Evolutionary conservation across 2,113 vertebrate species (phyloP), one percentile per base, ranked within the genome.

Genomic region (Nothocercus julius): DNA sequence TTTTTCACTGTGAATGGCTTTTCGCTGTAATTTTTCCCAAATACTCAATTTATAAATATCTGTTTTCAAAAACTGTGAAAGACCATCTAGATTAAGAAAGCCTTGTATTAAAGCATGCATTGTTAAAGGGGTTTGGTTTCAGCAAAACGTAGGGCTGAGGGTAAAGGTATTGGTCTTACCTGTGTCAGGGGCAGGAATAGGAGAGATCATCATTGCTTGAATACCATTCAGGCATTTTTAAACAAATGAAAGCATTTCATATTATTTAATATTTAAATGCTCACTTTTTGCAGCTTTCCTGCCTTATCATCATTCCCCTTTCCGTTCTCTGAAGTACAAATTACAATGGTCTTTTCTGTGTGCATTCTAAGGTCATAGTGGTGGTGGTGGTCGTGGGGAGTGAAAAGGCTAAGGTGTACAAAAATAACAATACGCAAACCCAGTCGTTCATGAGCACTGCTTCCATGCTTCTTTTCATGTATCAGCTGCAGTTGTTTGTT

Each of bases 81-180:
- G 47, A 81, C 25, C 38, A 56, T 70, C 67, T 67, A 93, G 67
- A 95, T 85, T 78, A 87, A 82, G 36, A 93, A 85, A 19, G 82
- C 9, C 28, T 20, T 85, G n/a, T 49, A 47, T 89, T 44, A 69
- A 63, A 21, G 34, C 32, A 20, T 24, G 24, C 16, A 30, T 14
- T 19, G 6, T 70, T 70, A 38, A 51, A 79, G 44, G 42, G 14
- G 47, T n/a, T 94, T 90, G 53, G 13, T 93, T 94, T 83, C 58
- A 81, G 77, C 77, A 87, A 90, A 49, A 82, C 59, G 59, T 76
- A 28, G 27, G 27, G 15, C 53, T 54, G 14, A 54, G 58, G 67
- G 27, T 44, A 74, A 62, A 38, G 56, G 18, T 28, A 38, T 82
- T 74, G 85, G 44, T 27, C 27, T 73, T 78, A 36, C 27, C 58